Base-by-base conservation (phyloP, 2,797 vertebrate genomes). In the Dallia pectoralis region DNA sequence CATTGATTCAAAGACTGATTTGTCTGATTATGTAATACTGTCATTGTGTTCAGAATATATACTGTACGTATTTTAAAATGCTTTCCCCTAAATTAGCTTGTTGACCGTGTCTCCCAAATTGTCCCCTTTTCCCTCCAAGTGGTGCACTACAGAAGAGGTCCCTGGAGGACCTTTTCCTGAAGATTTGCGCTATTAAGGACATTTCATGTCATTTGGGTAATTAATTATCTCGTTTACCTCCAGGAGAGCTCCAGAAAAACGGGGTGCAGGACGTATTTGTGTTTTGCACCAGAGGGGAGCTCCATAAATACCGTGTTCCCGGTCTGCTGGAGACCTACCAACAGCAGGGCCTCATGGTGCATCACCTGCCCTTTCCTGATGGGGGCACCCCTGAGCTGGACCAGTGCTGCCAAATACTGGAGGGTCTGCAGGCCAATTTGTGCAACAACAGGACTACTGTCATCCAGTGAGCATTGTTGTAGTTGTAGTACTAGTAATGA, bases 251-350 rank as follows among this genome's bases (percentile, higher is more conserved):
- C 1, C 93, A 93, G 91, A 93, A 59, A 73, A 94, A 85, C 75
- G 94, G 93, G 4, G 92, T 94, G 73, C 91, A 94, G 87, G 95
- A 97, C 3, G 76, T 97, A 79, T 97, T 97, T 89, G 95, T 97
- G 77, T 93, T 98, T 82, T 97, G 95, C 88, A 97, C 95, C 79
- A 91, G 92, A 85, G 94, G 94, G 33, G 95, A 98, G 77, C 92
- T 98, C 25, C 84, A 84, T 67, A 95, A 92, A 79, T 97, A 97
- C 75, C 77, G 95, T 71, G 96, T 97, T 0, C 95, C 95, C 40
- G 93, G 92, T 75, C 92, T 98, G 53, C 73, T 96, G 70, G 94
- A 95, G 19, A 62, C 89, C 47, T 97, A 97, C 86, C 79, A 79
- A 3, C 92, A 92, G 81, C 82, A 76, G 0, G 95, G 93, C 71